Base-by-base conservation (phyloP, 2,888 invertebrate genomes). In the Gryllus longicercus region DNA sequence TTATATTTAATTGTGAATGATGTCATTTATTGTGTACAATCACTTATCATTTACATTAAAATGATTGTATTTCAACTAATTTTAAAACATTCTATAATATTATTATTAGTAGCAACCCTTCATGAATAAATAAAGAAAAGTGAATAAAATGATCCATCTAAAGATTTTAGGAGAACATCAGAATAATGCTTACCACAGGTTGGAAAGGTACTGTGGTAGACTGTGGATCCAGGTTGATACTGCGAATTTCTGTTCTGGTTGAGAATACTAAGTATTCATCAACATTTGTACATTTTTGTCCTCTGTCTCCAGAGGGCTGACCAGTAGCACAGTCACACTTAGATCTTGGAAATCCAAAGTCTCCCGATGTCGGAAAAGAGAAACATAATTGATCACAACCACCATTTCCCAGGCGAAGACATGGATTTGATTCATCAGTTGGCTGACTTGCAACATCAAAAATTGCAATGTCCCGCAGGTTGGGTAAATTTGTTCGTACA, bases 381-480 rank as follows among this genome's bases (percentile, higher is more conserved):
- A 99, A 99, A 86, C 99, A 99, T 0, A 99, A 90, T 85, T 99
- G 99, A 78, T 96, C 94, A 86, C 99, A 99, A 21, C 93, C 94
- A 0, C 95, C 95, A 84, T 94, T 95, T 0, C 93, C 86, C 5
- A 85, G 82, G 80, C 92, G 90, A 23, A 91, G 89, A 85, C 96
- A 97, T 0, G 96, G 96, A 85, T 96, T 96, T 21, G 89, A 92
- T 16, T 93, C 93, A 84, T 95, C 95, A 0, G 89, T 88, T 0
- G 98, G 98, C 86, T 99, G 99, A 85, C 94, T 95, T 82, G 92
- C 92, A 8, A 93, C 90, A 85, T 98, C 97, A 85, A 95, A 99
- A 82, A 98, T 95, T 0, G 93, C 95, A 80, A 99, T 95, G 85
- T 98, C 97, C 49, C 97, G 90, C 11, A 99, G 87, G 85, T 95